Evolutionary conservation across 1,140 invertebrate species (phyloP).

Genomic region (Drosophila guanche): DNA sequence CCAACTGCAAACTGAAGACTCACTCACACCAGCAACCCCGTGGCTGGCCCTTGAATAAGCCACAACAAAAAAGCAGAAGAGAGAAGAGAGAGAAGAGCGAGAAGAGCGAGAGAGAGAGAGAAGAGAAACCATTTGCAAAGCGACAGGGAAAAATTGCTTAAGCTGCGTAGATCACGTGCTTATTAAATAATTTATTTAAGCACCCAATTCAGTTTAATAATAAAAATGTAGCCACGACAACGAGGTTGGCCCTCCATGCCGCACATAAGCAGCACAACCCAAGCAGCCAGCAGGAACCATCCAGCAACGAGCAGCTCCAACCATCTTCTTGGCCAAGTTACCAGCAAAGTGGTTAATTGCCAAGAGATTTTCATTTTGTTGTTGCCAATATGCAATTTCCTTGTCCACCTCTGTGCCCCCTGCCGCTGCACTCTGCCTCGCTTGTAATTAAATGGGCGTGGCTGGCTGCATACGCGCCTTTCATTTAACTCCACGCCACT

Average conservation of each 20-base stretch:
- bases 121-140: no score
- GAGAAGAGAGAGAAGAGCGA: no score
- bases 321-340: slow-evolving; percentile 34
- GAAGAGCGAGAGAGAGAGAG: no score
- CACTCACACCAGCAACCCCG: slow-evolving; percentile 51
- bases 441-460: slow-evolving; percentile 73
- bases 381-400: slow-evolving; percentile 66
- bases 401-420: slow-evolving; percentile 37
- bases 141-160: slow-evolving; percentile 19
- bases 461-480: slow-evolving; percentile 66
- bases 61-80: no score
- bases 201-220: slow-evolving; percentile 81
- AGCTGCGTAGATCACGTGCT: slow-evolving; percentile 76
- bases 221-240: slow-evolving; percentile 70
- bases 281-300: not conserved
- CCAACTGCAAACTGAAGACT: slow-evolving; percentile 70
- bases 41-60: slow-evolving; percentile 58
- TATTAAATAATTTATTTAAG: slow-evolving; percentile 83
- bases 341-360: slow-evolving; percentile 71
- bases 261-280: slow-evolving; percentile 28
- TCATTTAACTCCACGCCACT: slow-evolving; percentile 50
- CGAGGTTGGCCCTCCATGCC: slow-evolving; percentile 23
- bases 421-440: slow-evolving; percentile 3
- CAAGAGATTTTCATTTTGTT: slow-evolving; percentile 31
- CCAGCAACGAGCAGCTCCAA: slow-evolving; percentile 6